Conservation (phyloP, 2,888 invertebrate genomes). For the Pristionchus entomophagus region DNA sequence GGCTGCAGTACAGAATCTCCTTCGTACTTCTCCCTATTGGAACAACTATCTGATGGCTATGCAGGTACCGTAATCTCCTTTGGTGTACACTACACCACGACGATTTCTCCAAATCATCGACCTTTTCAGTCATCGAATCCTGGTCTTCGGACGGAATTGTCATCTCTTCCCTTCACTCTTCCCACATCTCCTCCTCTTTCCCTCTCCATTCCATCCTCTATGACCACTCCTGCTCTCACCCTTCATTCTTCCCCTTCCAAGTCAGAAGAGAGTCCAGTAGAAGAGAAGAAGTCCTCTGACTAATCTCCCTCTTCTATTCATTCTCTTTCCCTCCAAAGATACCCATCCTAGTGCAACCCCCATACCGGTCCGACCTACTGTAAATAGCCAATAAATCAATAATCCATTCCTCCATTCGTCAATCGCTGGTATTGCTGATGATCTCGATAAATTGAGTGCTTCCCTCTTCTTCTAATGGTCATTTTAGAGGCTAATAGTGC, state of each 20-base stretch:
- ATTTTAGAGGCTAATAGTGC: background rate
- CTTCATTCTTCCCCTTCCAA: background rate
- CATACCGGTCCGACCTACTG: conserved; percentile 19
- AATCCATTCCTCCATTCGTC: background rate
- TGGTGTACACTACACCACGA: background rate
- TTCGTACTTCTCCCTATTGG: conserved; percentile 75
- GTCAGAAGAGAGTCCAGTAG: background rate
- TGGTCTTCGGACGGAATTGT: background rate
- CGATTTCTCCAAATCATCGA: background rate
- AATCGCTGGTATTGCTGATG: conserved; percentile 14
- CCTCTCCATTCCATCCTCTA: conserved; percentile 7
- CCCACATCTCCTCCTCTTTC: conserved; percentile 41
- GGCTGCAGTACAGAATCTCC: conserved; percentile 90
- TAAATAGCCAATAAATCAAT: conserved; percentile 15
- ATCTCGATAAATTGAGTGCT: background rate
- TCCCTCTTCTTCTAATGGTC: conserved; percentile 15
- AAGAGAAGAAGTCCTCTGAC: background rate
- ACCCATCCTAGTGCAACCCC: conserved; percentile 29
- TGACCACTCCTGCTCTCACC: background rate
- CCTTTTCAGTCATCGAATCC: conserved; percentile 10
- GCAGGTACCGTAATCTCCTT: conserved; percentile 26
- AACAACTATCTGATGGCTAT: conserved; percentile 56
- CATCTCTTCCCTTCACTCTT: background rate
- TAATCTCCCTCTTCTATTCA: background rate
- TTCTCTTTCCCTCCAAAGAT: background rate